These are phyloP conservation scores for Hoplostethus mediterraneus DNA, from an alignment of 2,797 vertebrate species.

Conservation along the genomic window DNA sequence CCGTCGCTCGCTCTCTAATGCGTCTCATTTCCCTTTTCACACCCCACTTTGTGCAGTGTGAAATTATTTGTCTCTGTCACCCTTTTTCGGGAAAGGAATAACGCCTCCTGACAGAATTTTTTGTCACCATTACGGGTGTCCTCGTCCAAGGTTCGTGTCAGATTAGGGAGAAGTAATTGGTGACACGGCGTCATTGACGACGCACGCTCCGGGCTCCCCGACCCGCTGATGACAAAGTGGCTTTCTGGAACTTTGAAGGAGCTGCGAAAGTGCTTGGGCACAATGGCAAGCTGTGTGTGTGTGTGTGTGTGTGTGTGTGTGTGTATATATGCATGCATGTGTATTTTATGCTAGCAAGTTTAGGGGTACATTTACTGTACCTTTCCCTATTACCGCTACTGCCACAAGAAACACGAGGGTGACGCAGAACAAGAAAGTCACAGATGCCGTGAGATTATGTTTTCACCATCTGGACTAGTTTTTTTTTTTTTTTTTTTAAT, in stretches of 20 bases:
- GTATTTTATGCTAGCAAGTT: background rate
- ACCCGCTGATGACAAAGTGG: slow-evolving; percentile 42
- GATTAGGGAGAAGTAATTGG: slow-evolving; percentile 60
- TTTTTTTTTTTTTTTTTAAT: background rate
- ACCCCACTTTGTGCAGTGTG: slow-evolving; percentile 12
- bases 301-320: slow-evolving; percentile 1
- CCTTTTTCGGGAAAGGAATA: slow-evolving; percentile 31
- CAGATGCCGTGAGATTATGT: slow-evolving; percentile 1
- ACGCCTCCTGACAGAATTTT: slow-evolving; percentile 43
- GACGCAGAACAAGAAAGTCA: background rate
- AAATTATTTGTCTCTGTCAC: slow-evolving; percentile 39
- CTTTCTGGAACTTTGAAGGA: slow-evolving; percentile 35
- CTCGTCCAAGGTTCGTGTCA: slow-evolving; percentile 64
- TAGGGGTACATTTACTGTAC: background rate
- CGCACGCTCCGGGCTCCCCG: slow-evolving; percentile 35
- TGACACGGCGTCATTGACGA: slow-evolving; percentile 50
- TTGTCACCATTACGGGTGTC: slow-evolving; percentile 52
- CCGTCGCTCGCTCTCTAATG: slow-evolving; percentile 41
- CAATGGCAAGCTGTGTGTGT: background rate
- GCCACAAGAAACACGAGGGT: background rate
- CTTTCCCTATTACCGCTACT: background rate
- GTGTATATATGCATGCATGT: background rate
- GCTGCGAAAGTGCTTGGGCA: slow-evolving; percentile 14
- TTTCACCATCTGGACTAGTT: background rate
- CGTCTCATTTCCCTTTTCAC: slow-evolving; percentile 50